These are phyloP conservation scores for Chloroclysta siterata DNA, from an alignment of 2,888 invertebrate species.

Conservation along the genomic window DNA sequence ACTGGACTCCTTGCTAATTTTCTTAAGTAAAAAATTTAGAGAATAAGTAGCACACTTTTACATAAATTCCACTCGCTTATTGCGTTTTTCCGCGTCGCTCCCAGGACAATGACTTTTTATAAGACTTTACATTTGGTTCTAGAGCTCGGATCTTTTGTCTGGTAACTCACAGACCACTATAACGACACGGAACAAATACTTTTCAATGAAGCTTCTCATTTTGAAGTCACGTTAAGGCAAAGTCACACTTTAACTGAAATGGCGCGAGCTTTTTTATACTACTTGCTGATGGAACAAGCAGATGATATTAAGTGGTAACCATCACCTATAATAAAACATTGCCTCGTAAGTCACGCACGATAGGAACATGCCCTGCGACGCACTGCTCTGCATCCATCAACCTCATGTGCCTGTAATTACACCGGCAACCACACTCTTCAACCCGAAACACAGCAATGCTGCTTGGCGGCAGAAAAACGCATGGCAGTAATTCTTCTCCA, in stretches of 20 bases:
- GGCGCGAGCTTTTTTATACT: too few species aligned
- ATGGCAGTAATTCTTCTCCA: too few species aligned
- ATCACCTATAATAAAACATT: too few species aligned
- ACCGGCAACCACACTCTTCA: too few species aligned
- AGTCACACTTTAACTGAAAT: slow-evolving; percentile 2
- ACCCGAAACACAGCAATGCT: too few species aligned
- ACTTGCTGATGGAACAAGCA: too few species aligned
- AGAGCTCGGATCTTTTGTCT: slow-evolving; percentile 19
- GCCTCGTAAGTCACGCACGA: too few species aligned
- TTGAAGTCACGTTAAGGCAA: slow-evolving; percentile 16
- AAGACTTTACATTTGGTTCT: slow-evolving; percentile 20
- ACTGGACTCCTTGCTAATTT: neutral
- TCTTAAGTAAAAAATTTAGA: neutral
- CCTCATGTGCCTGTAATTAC: too few species aligned
- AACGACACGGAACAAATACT: slow-evolving; percentile 25
- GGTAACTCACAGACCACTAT: slow-evolving; percentile 9
- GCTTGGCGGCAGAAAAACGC: too few species aligned
- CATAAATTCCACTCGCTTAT: neutral
- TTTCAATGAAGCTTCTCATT: slow-evolving; percentile 26
- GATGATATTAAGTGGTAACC: too few species aligned
- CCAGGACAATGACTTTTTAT: neutral
- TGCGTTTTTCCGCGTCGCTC: neutral
- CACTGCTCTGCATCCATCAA: too few species aligned
- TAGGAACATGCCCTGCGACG: too few species aligned
- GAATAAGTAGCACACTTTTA: neutral